Base-by-base conservation (phyloP, 2,113 vertebrate species). In the Phalacrocorax aristotelis region DNA sequence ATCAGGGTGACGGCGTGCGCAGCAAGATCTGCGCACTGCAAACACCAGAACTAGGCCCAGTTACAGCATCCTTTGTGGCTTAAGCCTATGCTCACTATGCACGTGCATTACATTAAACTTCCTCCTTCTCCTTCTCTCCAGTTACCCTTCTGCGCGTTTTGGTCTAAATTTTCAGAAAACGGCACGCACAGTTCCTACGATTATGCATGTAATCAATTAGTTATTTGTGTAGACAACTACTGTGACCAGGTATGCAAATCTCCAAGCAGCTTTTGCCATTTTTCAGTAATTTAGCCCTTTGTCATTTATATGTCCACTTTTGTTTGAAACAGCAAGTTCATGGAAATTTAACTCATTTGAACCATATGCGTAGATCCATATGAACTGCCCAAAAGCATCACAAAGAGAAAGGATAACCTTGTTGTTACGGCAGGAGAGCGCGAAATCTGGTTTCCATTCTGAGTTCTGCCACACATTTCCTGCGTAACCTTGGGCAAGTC, bases 381-480 rank as follows among this genome's bases (percentile, higher is more conserved):
- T 0, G 82, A 66, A 66, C 60, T 83, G 87, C 94, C 91, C 93
- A 95, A 94, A 93, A 96, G 93, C 51, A 0, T 76, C 95, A 96
- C 95, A 95, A 94, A 97, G 89, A 74, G 94, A 95, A 97, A 91
- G 95, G 94, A 80, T 94, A 97, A 96, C 91, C 94, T 96, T 62
- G 91, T 96, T 96, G 93, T 96, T 86, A 77, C 95, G 95, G 93
- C 95, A 88, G 55, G 93, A 94, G 95, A 97, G 95, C 87, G 49
- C 23, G 87, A 97, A 97, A 97, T 97, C 94, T 97, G 97, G 94
- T 97, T 97, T 97, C 87, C 91, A 97, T 97, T 96, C 89, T 4
- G 81, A 96, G 89, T 48, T 62, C 95, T 97, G 96, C 97, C 96
- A 90, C 95, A 96, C 87, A 91, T 95, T 97, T 97, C 97, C 96